A percentile compares a stretch with the other conserved stretches of the same genome.
Evolutionary conservation across 2,888 invertebrate genomes (phyloP).

Genomic region (Diplolepis rosae): DNA sequence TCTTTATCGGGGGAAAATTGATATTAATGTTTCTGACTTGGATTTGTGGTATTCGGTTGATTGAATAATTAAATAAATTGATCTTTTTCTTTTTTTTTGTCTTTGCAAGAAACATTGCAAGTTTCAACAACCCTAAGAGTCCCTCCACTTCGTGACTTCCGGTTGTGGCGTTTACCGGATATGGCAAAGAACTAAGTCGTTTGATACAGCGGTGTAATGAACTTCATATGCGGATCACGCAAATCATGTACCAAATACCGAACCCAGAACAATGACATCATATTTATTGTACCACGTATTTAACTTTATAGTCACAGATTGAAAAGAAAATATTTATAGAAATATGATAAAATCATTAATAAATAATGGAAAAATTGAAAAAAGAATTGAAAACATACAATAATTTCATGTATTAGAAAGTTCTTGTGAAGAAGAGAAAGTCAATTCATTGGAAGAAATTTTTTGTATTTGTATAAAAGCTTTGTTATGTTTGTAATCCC

Average conservation of each 20-base stretch:
- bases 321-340: not conserved
- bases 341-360: not conserved
- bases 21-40: too few relatives aligned
- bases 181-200: constrained; percentile 63
- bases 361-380: not conserved
- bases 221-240: constrained; percentile 65
- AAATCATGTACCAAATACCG: constrained; percentile 67
- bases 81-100: too few relatives aligned
- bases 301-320: constrained; percentile 34
- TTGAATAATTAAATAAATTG: too few relatives aligned
- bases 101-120: constrained; percentile 2
- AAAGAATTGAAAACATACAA: not conserved
- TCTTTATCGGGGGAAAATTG: too few relatives aligned
- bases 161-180: constrained; percentile 62
- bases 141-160: constrained; percentile 62
- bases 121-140: constrained; percentile 26
- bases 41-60: too few relatives aligned
- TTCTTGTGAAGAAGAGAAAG: too few relatives aligned
- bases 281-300: constrained; percentile 46
- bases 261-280: constrained; percentile 60
- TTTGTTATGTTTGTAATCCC: too few relatives aligned
- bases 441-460: too few relatives aligned
- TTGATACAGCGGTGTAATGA: constrained; percentile 40
- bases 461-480: too few relatives aligned
- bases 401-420: not conserved